Evolutionary conservation across 2,113 vertebrate genomes (phyloP).

Genomic region (Aleadryas rufinucha): DNA sequence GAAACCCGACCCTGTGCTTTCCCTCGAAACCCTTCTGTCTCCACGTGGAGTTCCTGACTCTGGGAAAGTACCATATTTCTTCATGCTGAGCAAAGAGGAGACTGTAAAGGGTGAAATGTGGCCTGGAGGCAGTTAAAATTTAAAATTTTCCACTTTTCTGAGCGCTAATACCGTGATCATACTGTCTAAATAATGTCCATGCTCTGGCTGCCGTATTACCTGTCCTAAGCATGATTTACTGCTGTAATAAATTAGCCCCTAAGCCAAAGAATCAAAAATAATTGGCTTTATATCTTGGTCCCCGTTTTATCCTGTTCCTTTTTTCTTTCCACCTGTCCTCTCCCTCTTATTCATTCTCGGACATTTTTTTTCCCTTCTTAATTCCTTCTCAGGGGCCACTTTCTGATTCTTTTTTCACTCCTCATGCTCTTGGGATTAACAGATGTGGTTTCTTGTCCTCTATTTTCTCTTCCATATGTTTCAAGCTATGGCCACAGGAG

Average conservation of each 20-base stretch:
- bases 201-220: background rate
- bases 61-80: background rate
- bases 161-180: background rate
- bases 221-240: conserved; percentile 7
- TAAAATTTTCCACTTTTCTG: background rate
- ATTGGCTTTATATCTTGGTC: background rate
- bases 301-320: background rate
- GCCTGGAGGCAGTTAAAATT: background rate
- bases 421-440: background rate
- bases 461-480: background rate
- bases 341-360: background rate
- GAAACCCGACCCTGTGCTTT: accelerated
- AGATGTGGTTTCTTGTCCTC: background rate
- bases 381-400: background rate
- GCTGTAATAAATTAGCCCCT: background rate
- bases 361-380: background rate
- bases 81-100: background rate
- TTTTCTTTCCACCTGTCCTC: background rate
- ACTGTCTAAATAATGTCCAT: background rate
- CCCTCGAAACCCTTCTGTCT: background rate
- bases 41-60: accelerated
- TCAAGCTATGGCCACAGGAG: background rate
- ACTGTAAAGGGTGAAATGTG: background rate
- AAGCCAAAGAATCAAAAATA: conserved; percentile 49
- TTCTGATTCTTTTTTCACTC: background rate